Conservation (phyloP, 2,888 invertebrate genomes). For the Ctena decussata region DNA sequence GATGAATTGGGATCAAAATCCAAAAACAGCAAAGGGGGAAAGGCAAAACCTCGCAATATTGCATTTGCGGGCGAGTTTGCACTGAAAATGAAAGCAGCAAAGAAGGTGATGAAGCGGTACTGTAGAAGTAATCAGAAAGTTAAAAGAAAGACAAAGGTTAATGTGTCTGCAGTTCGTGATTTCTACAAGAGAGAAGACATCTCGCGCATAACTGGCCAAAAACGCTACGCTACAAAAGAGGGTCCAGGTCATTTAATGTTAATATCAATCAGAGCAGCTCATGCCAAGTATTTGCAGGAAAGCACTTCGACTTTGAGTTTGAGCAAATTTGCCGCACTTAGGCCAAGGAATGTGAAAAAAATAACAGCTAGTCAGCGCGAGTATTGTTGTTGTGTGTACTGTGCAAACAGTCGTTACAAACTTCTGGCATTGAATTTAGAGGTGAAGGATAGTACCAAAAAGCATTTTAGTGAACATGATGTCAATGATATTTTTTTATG, state of each 20-base stretch:
- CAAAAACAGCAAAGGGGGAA: too few relatives aligned
- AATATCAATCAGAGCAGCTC: conserved; percentile 51
- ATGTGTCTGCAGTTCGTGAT: conserved; percentile 7
- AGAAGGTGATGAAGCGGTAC: too few relatives aligned
- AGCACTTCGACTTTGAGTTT: conserved; percentile 33
- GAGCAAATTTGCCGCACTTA: conserved; percentile 38
- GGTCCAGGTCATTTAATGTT: conserved; percentile 57
- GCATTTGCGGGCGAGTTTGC: too few relatives aligned
- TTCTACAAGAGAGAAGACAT: conserved; percentile 56
- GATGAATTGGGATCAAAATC: too few relatives aligned
- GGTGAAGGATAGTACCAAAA: not conserved
- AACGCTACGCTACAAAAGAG: conserved; percentile 54
- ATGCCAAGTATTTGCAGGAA: conserved; percentile 34
- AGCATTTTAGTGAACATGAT: conserved; percentile 44
- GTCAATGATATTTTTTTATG: conserved; percentile 54
- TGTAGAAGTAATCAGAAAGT: too few relatives aligned
- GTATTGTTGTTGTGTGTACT: conserved; percentile 61
- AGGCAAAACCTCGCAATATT: too few relatives aligned
- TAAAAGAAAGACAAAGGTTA: conserved; percentile 7
- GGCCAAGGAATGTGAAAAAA: conserved; percentile 50
- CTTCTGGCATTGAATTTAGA: conserved; percentile 42
- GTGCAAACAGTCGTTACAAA: conserved; percentile 61
- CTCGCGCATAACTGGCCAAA: conserved; percentile 44
- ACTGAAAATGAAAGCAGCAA: too few relatives aligned
- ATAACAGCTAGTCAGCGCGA: conserved; percentile 43